These are phyloP conservation scores for Metallyticus violacea DNA, from an alignment of 2,888 invertebrate genomes.

Conservation along the genomic window DNA sequence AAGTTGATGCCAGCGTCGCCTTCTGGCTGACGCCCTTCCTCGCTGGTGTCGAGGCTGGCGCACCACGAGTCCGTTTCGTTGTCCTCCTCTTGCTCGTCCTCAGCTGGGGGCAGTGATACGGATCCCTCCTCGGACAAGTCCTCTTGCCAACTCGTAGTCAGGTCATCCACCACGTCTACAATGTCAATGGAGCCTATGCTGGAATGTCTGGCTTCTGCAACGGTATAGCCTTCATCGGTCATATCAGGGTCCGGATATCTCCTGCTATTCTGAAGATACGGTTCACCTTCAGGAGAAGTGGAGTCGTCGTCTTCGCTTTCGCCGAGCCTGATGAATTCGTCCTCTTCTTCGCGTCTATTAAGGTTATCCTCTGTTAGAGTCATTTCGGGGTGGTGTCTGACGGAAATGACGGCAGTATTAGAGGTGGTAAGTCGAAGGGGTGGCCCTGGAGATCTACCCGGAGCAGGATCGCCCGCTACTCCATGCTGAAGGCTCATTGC, in stretches of 20 bases:
- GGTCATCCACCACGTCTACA: background rate
- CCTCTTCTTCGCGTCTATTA: background rate
- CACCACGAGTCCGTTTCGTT: background rate
- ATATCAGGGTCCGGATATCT: background rate
- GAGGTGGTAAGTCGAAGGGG: slow-evolving; percentile 41
- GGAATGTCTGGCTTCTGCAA: background rate
- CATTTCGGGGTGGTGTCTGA: background rate
- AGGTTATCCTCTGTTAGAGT: background rate
- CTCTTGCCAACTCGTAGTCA: background rate
- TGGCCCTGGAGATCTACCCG: slow-evolving; percentile 64
- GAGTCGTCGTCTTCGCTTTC: background rate
- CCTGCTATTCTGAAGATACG: background rate
- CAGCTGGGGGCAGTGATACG: background rate
- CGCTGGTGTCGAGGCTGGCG: background rate
- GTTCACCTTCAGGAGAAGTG: background rate
- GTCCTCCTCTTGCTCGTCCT: background rate
- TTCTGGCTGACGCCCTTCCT: background rate
- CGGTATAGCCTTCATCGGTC: background rate
- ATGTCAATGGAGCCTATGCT: background rate
- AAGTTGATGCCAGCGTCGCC: background rate
- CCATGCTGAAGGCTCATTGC: slow-evolving; percentile 4
- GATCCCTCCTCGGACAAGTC: background rate
- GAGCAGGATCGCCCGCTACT: slow-evolving; percentile 60
- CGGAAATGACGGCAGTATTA: background rate
- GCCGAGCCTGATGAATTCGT: background rate